These are phyloP conservation scores for Drosophila orena DNA, from an alignment of 1,140 invertebrate species.

Conservation along the genomic window DNA sequence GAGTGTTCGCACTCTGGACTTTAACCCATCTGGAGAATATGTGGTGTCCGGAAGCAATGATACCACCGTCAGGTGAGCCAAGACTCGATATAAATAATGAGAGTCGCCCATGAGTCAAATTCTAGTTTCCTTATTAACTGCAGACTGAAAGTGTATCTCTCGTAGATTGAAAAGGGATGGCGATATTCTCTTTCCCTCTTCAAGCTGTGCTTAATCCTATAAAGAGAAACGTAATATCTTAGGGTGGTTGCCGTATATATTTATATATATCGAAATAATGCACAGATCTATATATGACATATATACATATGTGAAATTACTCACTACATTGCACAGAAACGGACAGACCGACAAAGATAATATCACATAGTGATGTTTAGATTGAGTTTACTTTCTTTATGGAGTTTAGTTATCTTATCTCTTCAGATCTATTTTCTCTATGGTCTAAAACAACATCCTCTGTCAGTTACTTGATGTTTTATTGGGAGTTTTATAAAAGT, in stretches of 20 bases:
- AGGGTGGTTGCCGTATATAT: no score
- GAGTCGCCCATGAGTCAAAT: not conserved
- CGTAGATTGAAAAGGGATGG: constrained; percentile 8
- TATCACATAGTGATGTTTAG: not conserved
- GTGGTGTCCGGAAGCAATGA: constrained; percentile 97
- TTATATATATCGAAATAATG: no score
- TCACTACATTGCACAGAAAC: not conserved
- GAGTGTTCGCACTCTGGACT: constrained; percentile 95
- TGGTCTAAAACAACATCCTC: not conserved
- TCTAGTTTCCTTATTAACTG: not conserved
- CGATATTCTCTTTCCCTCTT: not conserved
- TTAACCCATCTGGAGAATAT: constrained; percentile 98
- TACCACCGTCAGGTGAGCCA: constrained; percentile 90
- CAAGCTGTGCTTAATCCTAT: not conserved
- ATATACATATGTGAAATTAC: no score
- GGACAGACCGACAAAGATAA: not conserved
- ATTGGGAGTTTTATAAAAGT: constrained; percentile 19
- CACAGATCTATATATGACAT: no score
- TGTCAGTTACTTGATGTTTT: not conserved
- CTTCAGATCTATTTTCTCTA: not conserved
- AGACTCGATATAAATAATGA: not conserved
- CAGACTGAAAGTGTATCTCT: not conserved
- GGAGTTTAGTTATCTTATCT: not conserved
- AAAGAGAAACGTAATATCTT: no score
- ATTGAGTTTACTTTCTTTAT: not conserved